Percentiles rank a stretch among this genome's conserved stretches.
These are phyloP conservation scores for human (Homo sapiens) DNA, from an alignment of 2,113 vertebrate genomes.

Conservation along the genomic window GRCh38 chr1:65575001-65575500, in stretches of 20 bases:
- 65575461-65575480: constrained; percentile 62
- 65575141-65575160: neutral
- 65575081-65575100: neutral
- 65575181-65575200: neutral
- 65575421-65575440: neutral
- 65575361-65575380: neutral
- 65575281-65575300: neutral
- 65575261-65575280: neutral
- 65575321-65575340: neutral
- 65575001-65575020: neutral
- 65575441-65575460: neutral
- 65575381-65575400: neutral
- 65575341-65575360: neutral
- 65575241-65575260: neutral
- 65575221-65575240: neutral
- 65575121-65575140: neutral
- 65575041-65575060: neutral
- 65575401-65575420: neutral
- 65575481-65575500: constrained; percentile 79
- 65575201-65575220: neutral
- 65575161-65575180: neutral
- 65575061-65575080: neutral
- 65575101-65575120: neutral
- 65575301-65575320: neutral
- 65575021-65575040: neutral